A percentile compares a stretch with the other conserved stretches of the same genome.
These are phyloP conservation scores for Synanthedon myopaeformis DNA, from an alignment of 2,888 invertebrate species.

Conservation along the genomic window DNA sequence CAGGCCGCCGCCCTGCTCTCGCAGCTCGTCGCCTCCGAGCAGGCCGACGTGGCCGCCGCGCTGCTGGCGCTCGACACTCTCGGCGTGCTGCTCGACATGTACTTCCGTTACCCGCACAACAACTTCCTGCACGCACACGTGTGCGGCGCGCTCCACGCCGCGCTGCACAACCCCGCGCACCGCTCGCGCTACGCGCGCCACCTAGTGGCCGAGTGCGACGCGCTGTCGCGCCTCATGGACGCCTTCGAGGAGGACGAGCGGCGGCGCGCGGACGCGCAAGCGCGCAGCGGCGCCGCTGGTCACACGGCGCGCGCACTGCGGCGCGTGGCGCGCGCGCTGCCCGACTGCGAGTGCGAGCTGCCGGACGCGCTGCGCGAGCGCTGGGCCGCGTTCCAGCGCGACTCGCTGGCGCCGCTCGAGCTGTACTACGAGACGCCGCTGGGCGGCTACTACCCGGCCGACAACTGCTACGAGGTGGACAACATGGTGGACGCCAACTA, in stretches of 20 bases:
- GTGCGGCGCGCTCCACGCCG: slow-evolving; percentile 80
- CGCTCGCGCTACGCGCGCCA: slow-evolving; percentile 30
- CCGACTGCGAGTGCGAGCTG: slow-evolving; percentile 3
- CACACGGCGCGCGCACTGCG: slow-evolving; percentile 14
- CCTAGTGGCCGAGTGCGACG: slow-evolving; percentile 80
- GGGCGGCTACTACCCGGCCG: slow-evolving; percentile 53
- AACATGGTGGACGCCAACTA: slow-evolving; percentile 26
- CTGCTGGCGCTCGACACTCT: slow-evolving; percentile 72
- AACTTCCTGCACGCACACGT: slow-evolving; percentile 96
- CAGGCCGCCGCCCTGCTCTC: slow-evolving; percentile 85
- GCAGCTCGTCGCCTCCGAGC: slow-evolving; percentile 79
- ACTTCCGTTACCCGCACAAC: slow-evolving; percentile 92
- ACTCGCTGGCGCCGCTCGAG: slow-evolving; percentile 24
- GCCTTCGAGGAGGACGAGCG: slow-evolving; percentile 83
- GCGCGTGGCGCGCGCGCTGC: slow-evolving; percentile 6
- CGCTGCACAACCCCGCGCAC: slow-evolving; percentile 59
- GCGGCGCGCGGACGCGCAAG: slow-evolving; percentile 10
- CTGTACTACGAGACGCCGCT: slow-evolving; percentile 38
- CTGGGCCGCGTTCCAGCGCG: slow-evolving; percentile 25
- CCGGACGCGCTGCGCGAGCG: slow-evolving; percentile 14
- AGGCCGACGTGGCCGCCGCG: slow-evolving; percentile 77
- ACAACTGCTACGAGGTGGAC: slow-evolving; percentile 41
- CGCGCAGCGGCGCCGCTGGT: slow-evolving; percentile 19
- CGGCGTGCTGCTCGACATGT: slow-evolving; percentile 81
- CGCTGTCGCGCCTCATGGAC: slow-evolving; percentile 83